A percentile compares a stretch with the other conserved stretches of the same genome.
Evolutionary conservation across 2,888 invertebrate species (phyloP).

Genomic region (Scelioninae gen. 2): DNA sequence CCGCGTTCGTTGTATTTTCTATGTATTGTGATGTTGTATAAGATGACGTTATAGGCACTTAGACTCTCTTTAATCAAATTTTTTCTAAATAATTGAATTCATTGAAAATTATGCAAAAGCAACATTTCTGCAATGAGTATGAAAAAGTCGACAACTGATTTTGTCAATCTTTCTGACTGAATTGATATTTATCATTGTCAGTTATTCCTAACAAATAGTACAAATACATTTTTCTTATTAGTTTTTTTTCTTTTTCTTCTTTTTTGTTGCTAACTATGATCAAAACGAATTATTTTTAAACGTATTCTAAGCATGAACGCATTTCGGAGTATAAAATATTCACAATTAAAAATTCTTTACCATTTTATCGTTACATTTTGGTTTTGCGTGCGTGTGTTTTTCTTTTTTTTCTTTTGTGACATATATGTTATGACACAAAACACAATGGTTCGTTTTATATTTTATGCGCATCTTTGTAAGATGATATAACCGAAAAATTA

Average conservation of each 20-base stretch:
- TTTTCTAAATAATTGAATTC: neutral
- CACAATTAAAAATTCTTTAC: neutral
- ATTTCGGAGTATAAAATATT: slow-evolving; percentile 8
- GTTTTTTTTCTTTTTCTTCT: neutral
- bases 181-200: neutral
- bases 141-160: slow-evolving; percentile 15
- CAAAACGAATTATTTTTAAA: slow-evolving; percentile 15
- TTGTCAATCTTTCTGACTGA: neutral
- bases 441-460: slow-evolving; percentile 1
- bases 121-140: too few relatives aligned
- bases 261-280: slow-evolving; percentile 7
- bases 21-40: slow-evolving; percentile 15
- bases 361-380: slow-evolving; percentile 7
- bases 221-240: neutral
- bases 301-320: slow-evolving; percentile 5
- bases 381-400: neutral
- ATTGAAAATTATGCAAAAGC: slow-evolving; percentile 11
- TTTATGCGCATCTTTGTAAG: neutral
- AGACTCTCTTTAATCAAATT: slow-evolving; percentile 3
- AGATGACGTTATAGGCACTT: slow-evolving; percentile 46
- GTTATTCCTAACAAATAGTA: slow-evolving; percentile 16
- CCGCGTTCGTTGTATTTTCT: neutral
- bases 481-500: too few relatives aligned
- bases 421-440: too few relatives aligned
- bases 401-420: too few relatives aligned